Evolutionary conservation across 2,797 vertebrate genomes (phyloP), one percentile per base, ranked within the genome.

Genomic region (Poliocrania exsul): DNA sequence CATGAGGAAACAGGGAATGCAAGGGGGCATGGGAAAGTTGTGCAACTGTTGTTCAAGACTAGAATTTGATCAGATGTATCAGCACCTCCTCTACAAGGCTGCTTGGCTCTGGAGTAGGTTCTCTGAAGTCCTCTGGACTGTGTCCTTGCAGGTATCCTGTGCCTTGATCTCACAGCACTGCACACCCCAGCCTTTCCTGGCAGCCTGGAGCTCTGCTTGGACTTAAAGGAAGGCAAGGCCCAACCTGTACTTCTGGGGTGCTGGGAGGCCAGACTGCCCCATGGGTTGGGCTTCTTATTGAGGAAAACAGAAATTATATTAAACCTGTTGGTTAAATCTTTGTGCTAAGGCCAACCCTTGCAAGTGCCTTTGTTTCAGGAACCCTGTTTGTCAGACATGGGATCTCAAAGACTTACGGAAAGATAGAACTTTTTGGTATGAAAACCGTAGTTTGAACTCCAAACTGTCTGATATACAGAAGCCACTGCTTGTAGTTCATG

Each of bases 381-480:
- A 19, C 0, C 2, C 5, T 0, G 0, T 33, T 88, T 73, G 69
- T 17, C 51, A 79, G 67, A 28, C 13, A 1, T 0, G 1, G 4
- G 11, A 67, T 61, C 25, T 20, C 49, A 46, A 33, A 6, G 35
- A 24, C 33, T 86, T 91, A 42, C 12, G 29, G 37, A 61, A 42
- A 13, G 2, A 16, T 3, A 23, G 9, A 29, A 9, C 13, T 66
- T 89, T 15, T 37, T 33, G 5, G 0, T 42, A 42, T 50, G 23
- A 67, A 91, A 86, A 16, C 2, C 11, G 8, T 2, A 7, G 13
- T 50, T 57, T 50, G 46, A 31, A 21, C 31, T 10, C 26, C 16
- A 25, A 57, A 33, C n/a, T 33, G 6, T 40, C 38, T 42, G 65
- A 35, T 19, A 4, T 1, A 10, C 33, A 25, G 26, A 44, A 25